Evolutionary conservation across 2,113 vertebrate genomes (phyloP).

Genomic region (Fukomys damarensis): DNA sequence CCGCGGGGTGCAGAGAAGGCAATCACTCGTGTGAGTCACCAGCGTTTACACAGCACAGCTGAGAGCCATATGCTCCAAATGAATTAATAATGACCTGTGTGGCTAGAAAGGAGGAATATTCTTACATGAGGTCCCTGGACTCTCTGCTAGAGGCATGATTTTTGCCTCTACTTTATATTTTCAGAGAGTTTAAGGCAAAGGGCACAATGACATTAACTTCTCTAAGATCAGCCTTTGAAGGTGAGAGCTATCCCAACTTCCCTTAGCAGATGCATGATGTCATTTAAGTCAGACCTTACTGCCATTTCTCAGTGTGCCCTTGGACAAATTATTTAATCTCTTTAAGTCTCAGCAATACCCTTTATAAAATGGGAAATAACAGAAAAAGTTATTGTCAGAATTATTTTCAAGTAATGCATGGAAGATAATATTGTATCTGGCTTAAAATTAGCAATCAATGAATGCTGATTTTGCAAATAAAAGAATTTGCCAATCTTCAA

Average conservation of each 20-base stretch:
- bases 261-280: background rate
- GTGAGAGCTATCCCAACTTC: background rate
- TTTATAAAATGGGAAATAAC: background rate
- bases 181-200: background rate
- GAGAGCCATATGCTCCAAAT: background rate
- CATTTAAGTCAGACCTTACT: background rate
- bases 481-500: background rate
- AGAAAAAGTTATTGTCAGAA: slow-evolving; percentile 20
- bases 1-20: background rate
- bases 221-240: background rate
- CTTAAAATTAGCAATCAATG: background rate
- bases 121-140: background rate
- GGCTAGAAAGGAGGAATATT: background rate
- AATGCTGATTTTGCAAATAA: background rate
- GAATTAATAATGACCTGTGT: background rate
- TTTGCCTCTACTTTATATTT: background rate
- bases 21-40: background rate
- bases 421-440: background rate
- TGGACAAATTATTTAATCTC: background rate
- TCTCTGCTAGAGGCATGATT: background rate
- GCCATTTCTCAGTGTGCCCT: background rate
- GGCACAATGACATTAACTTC: background rate
- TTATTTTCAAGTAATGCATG: background rate
- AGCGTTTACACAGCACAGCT: background rate
- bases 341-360: background rate